Evolutionary conservation across 64 coral and sea anemone genomes (phyloP), one percentile per base, ranked within the genome.

Genomic region (Montipora efflorescens): DNA sequence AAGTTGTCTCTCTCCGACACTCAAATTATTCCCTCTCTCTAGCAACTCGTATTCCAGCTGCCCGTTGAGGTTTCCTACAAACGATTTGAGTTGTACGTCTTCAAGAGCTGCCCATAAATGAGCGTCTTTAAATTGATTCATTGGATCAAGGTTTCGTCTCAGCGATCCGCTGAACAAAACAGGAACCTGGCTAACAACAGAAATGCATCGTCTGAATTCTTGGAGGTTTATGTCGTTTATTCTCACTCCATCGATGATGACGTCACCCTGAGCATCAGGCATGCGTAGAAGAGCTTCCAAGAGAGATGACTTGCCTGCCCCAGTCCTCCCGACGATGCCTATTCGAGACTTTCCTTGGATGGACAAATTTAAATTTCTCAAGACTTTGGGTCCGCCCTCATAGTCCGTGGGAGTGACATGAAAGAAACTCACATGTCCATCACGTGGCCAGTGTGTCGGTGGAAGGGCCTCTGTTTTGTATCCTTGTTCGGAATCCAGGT

Each of bases 221-320:
- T 75, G 68, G 10, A 88, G 64, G 18, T 77, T 88, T 28, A 88
- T 62, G 14, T 53, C 66, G 5, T 70, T 72, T n/a, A 88, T 76
- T 46, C 14, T 18, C 14, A 74, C 87, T n/a, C 48, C 50, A 47
- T 88, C 87, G 22, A 88, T 88, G 15, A 55, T 72, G 21, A 88
- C 68, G 7, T 52, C 71, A 57, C 67, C 67, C 9, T n/a, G 14
- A 76, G 87, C 87, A 19, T 77, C 71, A 76, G 87, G 87, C 48
- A 88, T 88, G 87, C 87, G 70, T 50, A 88, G 23, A 19, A 88
- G 71, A 51, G 87, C 67, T 55, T 48, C 87, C 28, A 88, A 69
- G 51, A 88, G 13, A 70, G 87, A 88, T 48, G 87, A 88, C 64
- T 88, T 88, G 16, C 87, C 87, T 19, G 87, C 87, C 18, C 87